Evolutionary conservation across 2,888 invertebrate species (phyloP), one percentile per base, ranked within the genome.

Genomic region (Drosophila mulleri): DNA sequence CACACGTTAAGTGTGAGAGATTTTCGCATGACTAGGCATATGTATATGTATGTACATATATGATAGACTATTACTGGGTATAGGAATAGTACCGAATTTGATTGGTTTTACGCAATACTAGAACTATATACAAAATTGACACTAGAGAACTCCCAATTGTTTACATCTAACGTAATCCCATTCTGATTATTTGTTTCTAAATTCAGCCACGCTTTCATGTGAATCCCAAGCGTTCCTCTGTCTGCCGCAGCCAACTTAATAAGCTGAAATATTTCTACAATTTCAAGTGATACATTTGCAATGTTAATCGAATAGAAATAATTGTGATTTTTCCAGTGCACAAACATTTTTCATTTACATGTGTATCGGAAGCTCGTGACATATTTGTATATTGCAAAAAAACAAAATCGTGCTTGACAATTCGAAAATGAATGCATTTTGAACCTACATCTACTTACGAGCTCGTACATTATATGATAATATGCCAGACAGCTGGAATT

Each of bases 1-100:
- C 70, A 69, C 83, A 82, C 85, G 85, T 77, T 82, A 72, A 61
- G 48, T 53, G 50, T 45, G 48, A 48, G 73, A 35, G n/a, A 37
- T 72, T 53, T 39, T 29, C 11, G 23, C 42, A 32, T 37, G 32
- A 32, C 16, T 35, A 16, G 12, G 6, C 14, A 64, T 50, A n/a
- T n/a, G n/a, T n/a, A n/a, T n/a, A n/a, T n/a, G n/a, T n/a, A n/a
- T n/a, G n/a, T n/a, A n/a, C n/a, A n/a, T n/a, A n/a, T n/a, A n/a
- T n/a, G n/a, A n/a, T n/a, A n/a, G n/a, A n/a, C 48, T 29, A n/a
- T n/a, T 5, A n/a, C 9, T 26, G 26, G 2, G 4, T 16, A 47
- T 47, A 16, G 23, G 8, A 16, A 26, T 7, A 4, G 44, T 7
- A 45, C 14, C 23, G 23, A 23, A 45, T 45, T 23, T 12, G 7